A percentile compares a stretch with the other conserved stretches of the same genome.
Conservation (phyloP, 2,888 invertebrate genomes). For the Gari tellinella region DNA sequence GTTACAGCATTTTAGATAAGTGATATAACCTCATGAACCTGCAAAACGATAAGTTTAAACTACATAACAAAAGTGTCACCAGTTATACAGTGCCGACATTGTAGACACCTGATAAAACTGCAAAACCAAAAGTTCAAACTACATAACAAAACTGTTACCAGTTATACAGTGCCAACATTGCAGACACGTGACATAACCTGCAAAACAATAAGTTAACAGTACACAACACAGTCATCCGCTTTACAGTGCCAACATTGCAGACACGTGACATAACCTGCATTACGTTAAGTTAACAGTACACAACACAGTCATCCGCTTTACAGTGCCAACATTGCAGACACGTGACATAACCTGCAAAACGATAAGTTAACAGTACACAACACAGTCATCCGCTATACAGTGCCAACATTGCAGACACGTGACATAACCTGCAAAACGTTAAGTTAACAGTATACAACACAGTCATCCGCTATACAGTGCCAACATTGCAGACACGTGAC, state of each 20-base stretch:
- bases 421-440: conserved; percentile 73
- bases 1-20: no score
- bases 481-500: conserved; percentile 64
- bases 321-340: conserved; percentile 74
- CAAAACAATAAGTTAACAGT: no score
- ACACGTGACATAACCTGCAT: no score
- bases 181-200: background rate
- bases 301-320: conserved; percentile 72
- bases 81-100: conserved; percentile 76
- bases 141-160: no score
- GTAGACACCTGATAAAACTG: conserved; percentile 43
- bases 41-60: no score
- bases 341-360: conserved; percentile 22
- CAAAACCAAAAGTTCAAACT: no score
- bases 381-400: conserved; percentile 73
- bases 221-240: no score
- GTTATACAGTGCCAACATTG: conserved; percentile 46
- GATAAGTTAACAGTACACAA: no score
- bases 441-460: conserved; percentile 65
- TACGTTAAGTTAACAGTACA: no score
- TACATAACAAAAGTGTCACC: no score
- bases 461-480: conserved; percentile 77
- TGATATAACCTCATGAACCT: no score
- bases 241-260: no score
- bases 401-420: conserved; percentile 76